Conservation (phyloP, 2,797 vertebrate genomes). For the Cryptoprocta ferox region DNA sequence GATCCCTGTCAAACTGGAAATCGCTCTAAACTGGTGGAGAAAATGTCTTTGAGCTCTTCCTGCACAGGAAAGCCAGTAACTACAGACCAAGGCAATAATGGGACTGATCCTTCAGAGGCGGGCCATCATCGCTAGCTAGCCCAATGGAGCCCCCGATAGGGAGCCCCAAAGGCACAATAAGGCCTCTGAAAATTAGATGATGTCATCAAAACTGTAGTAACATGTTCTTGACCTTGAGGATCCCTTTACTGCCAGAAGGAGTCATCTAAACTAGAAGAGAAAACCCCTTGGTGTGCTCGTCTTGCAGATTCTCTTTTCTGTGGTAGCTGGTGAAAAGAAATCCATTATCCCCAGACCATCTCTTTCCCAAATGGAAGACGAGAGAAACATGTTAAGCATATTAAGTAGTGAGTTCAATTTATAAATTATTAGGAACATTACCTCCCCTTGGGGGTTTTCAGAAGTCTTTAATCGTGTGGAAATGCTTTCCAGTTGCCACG, state of each 20-base stretch:
- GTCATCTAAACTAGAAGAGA: neutral
- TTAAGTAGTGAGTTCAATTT: conserved; percentile 70
- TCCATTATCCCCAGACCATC: conserved; percentile 53
- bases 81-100: neutral
- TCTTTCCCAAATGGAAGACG: conserved; percentile 39
- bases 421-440: conserved; percentile 79
- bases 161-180: neutral
- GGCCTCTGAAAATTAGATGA: conserved; percentile 22
- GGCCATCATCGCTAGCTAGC: neutral
- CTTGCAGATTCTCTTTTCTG: neutral
- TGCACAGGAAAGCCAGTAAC: neutral
- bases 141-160: neutral
- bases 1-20: neutral
- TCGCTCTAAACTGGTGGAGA: neutral
- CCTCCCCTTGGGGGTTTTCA: conserved; percentile 66
- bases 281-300: neutral
- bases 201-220: neutral
- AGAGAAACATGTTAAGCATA: conserved; percentile 60
- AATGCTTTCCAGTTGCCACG: conserved; percentile 72
- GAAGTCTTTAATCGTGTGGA: conserved; percentile 68
- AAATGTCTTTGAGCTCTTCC: neutral
- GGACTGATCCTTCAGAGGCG: neutral
- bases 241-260: neutral
- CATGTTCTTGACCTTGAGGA: neutral
- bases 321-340: conserved; percentile 2